phyloP scores from a whole-genome alignment of 2,888 invertebrate genomes.

The Colostygia pectinataria region DNA sequence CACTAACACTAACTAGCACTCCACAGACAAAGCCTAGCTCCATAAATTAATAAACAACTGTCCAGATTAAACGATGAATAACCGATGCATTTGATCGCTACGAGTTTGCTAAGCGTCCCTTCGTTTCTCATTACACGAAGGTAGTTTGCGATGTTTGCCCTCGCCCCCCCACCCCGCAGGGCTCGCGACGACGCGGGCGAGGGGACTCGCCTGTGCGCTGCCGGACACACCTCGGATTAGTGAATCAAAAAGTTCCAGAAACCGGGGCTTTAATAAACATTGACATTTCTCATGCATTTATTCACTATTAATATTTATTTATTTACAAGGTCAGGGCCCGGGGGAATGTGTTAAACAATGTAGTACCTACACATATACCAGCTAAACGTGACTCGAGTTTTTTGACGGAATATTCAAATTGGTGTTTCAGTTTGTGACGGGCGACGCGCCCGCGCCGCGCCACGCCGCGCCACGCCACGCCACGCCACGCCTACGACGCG shows the following conservation, averaged over 20 bases:
- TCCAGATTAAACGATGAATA: not conserved
- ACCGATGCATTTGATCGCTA: not conserved
- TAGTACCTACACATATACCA: too few species aligned
- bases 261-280: constrained; percentile 25
- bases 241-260: constrained; percentile 18
- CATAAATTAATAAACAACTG: not conserved
- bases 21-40: not conserved
- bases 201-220: not conserved
- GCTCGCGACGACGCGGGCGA: too few species aligned
- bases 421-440: too few species aligned
- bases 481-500: too few species aligned
- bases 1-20: not conserved
- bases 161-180: too few species aligned
- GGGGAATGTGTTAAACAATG: constrained; percentile 6
- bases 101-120: not conserved
- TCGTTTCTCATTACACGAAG: not conserved
- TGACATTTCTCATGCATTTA: constrained; percentile 16
- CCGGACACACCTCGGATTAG: constrained; percentile 11
- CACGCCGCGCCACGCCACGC: too few species aligned
- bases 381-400: too few species aligned
- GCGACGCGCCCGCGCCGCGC: too few species aligned
- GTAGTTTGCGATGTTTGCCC: not conserved
- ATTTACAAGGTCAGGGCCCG: constrained; percentile 18
- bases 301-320: constrained; percentile 20
- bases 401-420: too few species aligned